These are phyloP conservation scores for Tuberolachnus salignus DNA, from an alignment of 2,888 invertebrate genomes.

Conservation along the genomic window DNA sequence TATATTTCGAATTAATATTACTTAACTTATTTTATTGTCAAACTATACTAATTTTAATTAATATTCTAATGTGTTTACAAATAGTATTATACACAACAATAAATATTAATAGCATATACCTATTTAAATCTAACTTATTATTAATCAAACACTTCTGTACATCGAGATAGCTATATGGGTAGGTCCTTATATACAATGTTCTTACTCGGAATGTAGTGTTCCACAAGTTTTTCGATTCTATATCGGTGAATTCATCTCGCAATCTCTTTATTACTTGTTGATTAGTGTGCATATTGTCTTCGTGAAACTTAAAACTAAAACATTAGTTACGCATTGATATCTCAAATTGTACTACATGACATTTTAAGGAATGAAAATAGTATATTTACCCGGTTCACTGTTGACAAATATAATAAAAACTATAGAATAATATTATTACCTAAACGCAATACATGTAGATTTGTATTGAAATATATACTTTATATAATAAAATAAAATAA, in stretches of 20 bases:
- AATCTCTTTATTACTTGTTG: conserved; percentile 63
- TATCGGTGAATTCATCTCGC: conserved; percentile 76
- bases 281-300: conserved; percentile 20
- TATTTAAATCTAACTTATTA: too few relatives aligned
- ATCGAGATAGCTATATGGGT: neutral
- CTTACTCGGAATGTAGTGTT: conserved; percentile 61
- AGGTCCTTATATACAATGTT: neutral
- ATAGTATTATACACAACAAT: too few relatives aligned
- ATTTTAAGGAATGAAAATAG: neutral
- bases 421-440: neutral
- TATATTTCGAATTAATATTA: too few relatives aligned
- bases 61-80: too few relatives aligned
- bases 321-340: neutral
- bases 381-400: neutral
- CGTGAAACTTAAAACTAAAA: conserved; percentile 5
- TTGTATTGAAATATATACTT: neutral
- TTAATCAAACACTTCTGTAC: neutral
- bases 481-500: neutral
- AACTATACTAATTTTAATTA: too few relatives aligned
- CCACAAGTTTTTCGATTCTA: conserved; percentile 75
- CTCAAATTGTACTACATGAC: neutral
- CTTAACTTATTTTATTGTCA: too few relatives aligned
- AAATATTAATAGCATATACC: too few relatives aligned
- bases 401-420: neutral
- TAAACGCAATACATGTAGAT: neutral